Percentiles rank a stretch among this genome's conserved stretches.
Evolutionary conservation across 2,888 invertebrate species (phyloP).

Genomic region (Drosophila quinaria): DNA sequence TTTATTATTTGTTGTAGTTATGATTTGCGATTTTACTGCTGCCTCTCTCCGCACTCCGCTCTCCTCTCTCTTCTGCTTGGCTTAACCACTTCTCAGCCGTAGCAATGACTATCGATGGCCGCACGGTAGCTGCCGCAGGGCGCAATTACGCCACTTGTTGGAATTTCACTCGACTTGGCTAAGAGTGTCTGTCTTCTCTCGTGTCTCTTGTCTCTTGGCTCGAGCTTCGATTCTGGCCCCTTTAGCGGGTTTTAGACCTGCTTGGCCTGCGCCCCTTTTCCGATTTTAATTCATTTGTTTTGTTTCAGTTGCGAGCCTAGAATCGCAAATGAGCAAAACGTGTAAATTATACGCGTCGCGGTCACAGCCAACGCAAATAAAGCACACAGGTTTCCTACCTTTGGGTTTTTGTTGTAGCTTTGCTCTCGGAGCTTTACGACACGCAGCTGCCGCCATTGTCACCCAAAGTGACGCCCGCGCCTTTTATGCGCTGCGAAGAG

Average conservation of each 20-base stretch:
- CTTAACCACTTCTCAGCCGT: not conserved
- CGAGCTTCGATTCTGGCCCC: slow-evolving; percentile 4
- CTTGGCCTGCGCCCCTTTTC: slow-evolving; percentile 32
- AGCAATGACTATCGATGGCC: slow-evolving; percentile 58
- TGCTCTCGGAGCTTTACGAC: slow-evolving; percentile 52
- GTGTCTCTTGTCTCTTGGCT: slow-evolving; percentile 24
- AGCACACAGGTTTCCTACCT: slow-evolving; percentile 48
- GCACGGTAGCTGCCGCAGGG: slow-evolving; percentile 81
- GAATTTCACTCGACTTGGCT: slow-evolving; percentile 72
- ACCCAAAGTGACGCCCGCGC: slow-evolving; percentile 71
- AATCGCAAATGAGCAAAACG: slow-evolving; percentile 83
- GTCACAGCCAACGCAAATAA: slow-evolving; percentile 80
- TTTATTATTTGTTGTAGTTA: slow-evolving; percentile 82
- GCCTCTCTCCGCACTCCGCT: slow-evolving; percentile 7
- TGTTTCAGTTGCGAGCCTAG: slow-evolving; percentile 75
- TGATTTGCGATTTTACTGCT: slow-evolving; percentile 78
- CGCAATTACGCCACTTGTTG: slow-evolving; percentile 83
- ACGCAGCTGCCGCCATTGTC: slow-evolving; percentile 61
- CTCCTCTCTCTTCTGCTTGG: not conserved
- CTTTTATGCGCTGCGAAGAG: slow-evolving; percentile 30
- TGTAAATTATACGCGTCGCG: slow-evolving; percentile 82
- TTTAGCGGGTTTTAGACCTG: slow-evolving; percentile 4
- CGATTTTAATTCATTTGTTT: slow-evolving; percentile 75
- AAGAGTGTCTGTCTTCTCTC: slow-evolving; percentile 27
- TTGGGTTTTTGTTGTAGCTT: slow-evolving; percentile 31